Evolutionary conservation across 1,140 invertebrate species (phyloP), one percentile per base, ranked within the genome.

Genomic region (Andrena cerasifolii): DNA sequence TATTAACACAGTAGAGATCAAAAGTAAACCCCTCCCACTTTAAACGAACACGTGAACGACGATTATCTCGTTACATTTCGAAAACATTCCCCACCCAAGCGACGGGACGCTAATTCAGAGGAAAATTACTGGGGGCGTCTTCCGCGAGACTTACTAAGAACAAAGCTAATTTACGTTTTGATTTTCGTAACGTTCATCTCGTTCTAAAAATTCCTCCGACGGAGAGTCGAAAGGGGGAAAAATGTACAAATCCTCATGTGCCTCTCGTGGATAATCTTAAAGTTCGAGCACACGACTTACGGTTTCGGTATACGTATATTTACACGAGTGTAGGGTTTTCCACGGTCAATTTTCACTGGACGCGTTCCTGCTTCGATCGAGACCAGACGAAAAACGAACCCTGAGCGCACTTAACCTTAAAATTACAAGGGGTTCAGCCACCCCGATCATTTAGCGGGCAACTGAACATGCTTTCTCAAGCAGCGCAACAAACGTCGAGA

Each of bases 41-140:
- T 16, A 43, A 56, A 21, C 26, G 1, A 43, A 24, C 24, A 7
- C 28, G 8, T 43, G 45, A 53, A 54, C 28, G 16, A 12, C 24
- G n/a, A n/a, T 36, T 14, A 1, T 16, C 16, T 21, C 12, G 6
- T 1, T 26, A 24, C 12, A 45, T 31, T 10, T 7, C n/a, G 10
- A 21, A 12, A 43, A 58, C 24, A 14, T 18, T 12, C 5, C 21
- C 53, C 12, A 26, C 12, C 4, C 3, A 3, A 28, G 36, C 24
- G 28, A 47, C 62, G 59, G 65, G 63, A 73, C 70, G 14, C 31
- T 40, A 40, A 21, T 63, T 73, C 70, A 53, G 31, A 63, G 24
- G 10, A 0, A 62, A 62, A 40, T 62, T 62, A 63, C 31, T 14
- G 12, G 70, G 18, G 70, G 58, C 51, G 58, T 63, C 10, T 40